Percentiles rank a stretch among this genome's conserved stretches.
phyloP scores from a whole-genome alignment of 2,888 invertebrate species.

The Gisinianus flammeolus region DNA sequence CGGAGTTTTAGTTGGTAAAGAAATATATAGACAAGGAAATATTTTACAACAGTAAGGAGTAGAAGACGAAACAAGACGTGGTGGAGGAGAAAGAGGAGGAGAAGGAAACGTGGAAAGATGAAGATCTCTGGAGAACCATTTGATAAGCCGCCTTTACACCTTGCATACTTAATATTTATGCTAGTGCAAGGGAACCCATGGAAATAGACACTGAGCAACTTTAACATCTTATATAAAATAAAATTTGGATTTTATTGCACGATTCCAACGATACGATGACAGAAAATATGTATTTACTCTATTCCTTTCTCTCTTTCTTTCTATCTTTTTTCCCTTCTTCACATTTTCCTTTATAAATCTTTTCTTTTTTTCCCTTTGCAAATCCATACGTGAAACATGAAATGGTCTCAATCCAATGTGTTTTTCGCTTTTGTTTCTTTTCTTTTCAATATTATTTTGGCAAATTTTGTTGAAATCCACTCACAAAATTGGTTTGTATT shows the following conservation, averaged over 20 bases:
- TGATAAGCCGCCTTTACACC: conserved; percentile 26
- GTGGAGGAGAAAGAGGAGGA: neutral
- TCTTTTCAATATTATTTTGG: too few relatives aligned
- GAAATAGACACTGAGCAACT: conserved; percentile 11
- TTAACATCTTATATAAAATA: conserved; percentile 15
- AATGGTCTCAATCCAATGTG: neutral
- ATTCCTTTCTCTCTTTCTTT: neutral
- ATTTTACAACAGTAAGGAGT: neutral
- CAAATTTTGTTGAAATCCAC: too few relatives aligned
- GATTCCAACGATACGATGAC: neutral
- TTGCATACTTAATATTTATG: conserved; percentile 38
- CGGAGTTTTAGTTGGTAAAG: too few relatives aligned
- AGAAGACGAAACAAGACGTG: neutral
- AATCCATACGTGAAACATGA: too few relatives aligned
- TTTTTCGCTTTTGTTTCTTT: neutral
- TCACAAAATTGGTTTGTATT: too few relatives aligned
- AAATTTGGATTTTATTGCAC: conserved; percentile 25
- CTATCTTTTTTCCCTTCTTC: neutral
- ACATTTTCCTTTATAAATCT: neutral
- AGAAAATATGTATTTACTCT: neutral
- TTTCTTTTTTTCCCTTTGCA: neutral
- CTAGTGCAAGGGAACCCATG: neutral
- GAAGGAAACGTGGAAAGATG: conserved; percentile 26
- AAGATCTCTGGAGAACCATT: conserved; percentile 38
- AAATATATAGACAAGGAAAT: neutral